Conservation (phyloP, 2,797 vertebrate species). For the Sciaenops ocellatus region DNA sequence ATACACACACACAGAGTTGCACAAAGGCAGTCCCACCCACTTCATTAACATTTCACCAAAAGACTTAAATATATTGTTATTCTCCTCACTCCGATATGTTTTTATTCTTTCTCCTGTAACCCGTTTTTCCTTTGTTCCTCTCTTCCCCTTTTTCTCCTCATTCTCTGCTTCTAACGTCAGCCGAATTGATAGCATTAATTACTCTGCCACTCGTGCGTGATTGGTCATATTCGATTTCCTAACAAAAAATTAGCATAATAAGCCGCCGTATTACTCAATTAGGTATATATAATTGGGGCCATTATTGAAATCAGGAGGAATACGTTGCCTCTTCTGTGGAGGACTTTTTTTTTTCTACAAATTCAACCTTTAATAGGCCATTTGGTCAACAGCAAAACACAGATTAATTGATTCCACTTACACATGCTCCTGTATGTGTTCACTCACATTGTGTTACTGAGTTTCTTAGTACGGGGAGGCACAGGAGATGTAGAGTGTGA, state of each 20-base stretch:
- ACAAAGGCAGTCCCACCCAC: conserved; percentile 39
- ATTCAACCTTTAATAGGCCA: conserved; percentile 61
- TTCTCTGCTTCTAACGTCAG: conserved; percentile 54
- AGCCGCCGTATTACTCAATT: conserved; percentile 67
- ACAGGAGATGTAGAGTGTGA: conserved; percentile 27
- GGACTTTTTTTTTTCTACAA: conserved; percentile 35
- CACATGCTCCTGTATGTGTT: conserved; percentile 41
- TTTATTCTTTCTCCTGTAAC: conserved; percentile 21
- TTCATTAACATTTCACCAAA: conserved; percentile 57
- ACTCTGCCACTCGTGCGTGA: conserved; percentile 63
- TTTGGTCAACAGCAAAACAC: conserved; percentile 66
- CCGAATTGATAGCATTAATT: conserved; percentile 74
- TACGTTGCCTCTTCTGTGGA: conserved; percentile 51
- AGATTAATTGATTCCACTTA: conserved; percentile 61
- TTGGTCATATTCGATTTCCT: conserved; percentile 70
- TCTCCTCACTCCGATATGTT: conserved; percentile 25
- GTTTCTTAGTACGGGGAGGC: conserved; percentile 23
- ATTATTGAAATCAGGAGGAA: conserved; percentile 63
- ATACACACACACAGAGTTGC: not conserved
- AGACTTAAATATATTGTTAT: conserved; percentile 47
- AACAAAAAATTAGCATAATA: conserved; percentile 67
- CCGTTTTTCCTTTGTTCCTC: conserved; percentile 17
- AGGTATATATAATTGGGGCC: conserved; percentile 66
- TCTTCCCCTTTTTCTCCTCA: conserved; percentile 20
- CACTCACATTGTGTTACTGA: conserved; percentile 32